Evolutionary conservation across 2,888 invertebrate species (phyloP), one percentile per base, ranked within the genome.

Genomic region (Geotrupes spiniger): DNA sequence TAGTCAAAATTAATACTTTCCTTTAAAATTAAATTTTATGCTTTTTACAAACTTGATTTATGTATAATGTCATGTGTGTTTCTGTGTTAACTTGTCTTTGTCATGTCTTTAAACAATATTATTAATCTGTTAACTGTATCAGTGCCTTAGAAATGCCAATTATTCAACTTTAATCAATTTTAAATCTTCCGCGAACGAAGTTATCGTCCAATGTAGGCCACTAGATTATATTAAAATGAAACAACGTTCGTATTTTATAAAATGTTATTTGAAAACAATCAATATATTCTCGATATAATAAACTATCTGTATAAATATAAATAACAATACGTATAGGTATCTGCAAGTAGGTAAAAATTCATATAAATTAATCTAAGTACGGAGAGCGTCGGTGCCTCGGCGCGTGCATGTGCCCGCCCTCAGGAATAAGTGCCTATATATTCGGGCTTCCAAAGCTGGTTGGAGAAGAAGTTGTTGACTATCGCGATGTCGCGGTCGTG

Each of bases 371-470:
- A 50, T 57, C 60, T 63, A 63, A 62, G 60, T 60, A 62, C 60
- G 40, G 50, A 46, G 38, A 46, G 44, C 44, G 21, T 21, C 6
- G 36, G 31, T 40, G 31, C 15, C 37, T 27, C 33, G 27, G 15
- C 26, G 39, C 49, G 12, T 43, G 38, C 21, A 21, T 8, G 15
- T 33, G 14, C 33, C 33, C 12, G 38, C 38, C 28, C 62, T 71
- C 71, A 72, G 58, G 72, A 72, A 60, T 70, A 67, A 49, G 72
- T 68, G 33, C 72, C 73, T 46, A 77, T 76, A 56, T 77, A 76
- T 62, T 78, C 78, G 25, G 77, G 78, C 62, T 77, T 78, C 78
- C 78, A 78, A 38, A 78, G 66, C 57, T 78, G 78, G 63, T 78
- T 76, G 37, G 72, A 72, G 63, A 78, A 78, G 62, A 78, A 78